Evolutionary conservation across 2,888 invertebrate genomes (phyloP).

Genomic region (Seira musarum): DNA sequence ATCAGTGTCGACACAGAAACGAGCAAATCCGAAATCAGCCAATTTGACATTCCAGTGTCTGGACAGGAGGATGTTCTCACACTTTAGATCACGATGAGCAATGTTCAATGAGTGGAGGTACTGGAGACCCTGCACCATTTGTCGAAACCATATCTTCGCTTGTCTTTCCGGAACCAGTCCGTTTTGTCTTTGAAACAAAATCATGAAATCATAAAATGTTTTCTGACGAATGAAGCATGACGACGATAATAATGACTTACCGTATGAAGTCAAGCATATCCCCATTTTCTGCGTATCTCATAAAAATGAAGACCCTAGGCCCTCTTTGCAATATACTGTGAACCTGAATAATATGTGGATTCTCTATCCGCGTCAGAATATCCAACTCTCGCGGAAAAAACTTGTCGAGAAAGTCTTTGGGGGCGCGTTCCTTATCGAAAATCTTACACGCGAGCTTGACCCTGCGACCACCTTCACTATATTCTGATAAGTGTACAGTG

Average conservation of each 20-base stretch:
- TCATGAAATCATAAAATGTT: conserved; percentile 73
- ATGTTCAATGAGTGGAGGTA: conserved; percentile 89
- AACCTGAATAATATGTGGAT: conserved; percentile 88
- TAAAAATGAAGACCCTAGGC: conserved; percentile 89
- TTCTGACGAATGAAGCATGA: not conserved
- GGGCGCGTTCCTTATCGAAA: conserved; percentile 91
- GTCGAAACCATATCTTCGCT: conserved; percentile 87
- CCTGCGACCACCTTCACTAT: conserved; percentile 80
- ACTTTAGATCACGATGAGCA: conserved; percentile 93
- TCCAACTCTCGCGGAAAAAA: conserved; percentile 95
- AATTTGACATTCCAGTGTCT: conserved; percentile 89
- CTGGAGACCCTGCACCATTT: conserved; percentile 87
- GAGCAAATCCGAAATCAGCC: conserved; percentile 95
- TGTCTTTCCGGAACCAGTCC: conserved; percentile 86
- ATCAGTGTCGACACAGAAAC: conserved; percentile 74
- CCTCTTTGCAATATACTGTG: conserved; percentile 89
- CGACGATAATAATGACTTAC: no score
- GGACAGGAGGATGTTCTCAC: conserved; percentile 91
- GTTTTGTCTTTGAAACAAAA: conserved; percentile 75
- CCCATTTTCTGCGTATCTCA: conserved; percentile 93
- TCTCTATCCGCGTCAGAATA: conserved; percentile 89
- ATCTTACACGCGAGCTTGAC: conserved; percentile 90
- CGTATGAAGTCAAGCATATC: conserved; percentile 87
- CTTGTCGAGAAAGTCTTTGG: conserved; percentile 90
- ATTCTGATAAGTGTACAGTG: conserved; percentile 89